A percentile compares a stretch with the other conserved stretches of the same genome.
Evolutionary conservation across 2,113 vertebrate genomes (phyloP).

Genomic region (Barbus barbus): DNA sequence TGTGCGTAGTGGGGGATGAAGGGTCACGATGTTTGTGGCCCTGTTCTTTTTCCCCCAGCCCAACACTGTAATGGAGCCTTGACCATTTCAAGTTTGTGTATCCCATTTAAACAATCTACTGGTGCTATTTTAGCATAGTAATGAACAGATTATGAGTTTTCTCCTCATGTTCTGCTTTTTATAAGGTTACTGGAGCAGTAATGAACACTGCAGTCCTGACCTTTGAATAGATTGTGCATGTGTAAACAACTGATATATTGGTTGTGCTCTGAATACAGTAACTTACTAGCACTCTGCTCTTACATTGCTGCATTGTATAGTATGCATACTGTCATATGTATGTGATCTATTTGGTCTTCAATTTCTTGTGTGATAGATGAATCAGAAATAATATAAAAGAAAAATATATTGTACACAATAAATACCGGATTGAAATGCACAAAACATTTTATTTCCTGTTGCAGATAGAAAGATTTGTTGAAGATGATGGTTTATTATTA

Average conservation of each 20-base stretch:
- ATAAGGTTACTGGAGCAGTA: not conserved
- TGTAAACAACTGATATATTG: not conserved
- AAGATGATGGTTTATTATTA: not conserved
- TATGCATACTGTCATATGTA: not conserved
- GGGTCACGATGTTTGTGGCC: not conserved
- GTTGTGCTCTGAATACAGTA: not conserved
- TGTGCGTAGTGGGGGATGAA: not conserved
- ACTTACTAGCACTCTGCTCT: not conserved
- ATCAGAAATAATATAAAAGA: not conserved
- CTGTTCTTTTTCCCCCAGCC: not conserved
- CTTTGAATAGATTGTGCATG: not conserved
- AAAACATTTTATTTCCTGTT: not conserved
- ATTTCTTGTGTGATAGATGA: not conserved
- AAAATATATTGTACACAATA: too few species aligned
- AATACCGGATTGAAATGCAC: not conserved
- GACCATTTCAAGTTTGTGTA: slow-evolving; percentile 15
- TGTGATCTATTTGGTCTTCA: not conserved
- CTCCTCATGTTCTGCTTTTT: not conserved
- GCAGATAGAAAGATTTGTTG: not conserved
- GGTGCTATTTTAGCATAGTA: slow-evolving; percentile 24
- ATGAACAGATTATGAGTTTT: slow-evolving; percentile 33
- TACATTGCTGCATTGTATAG: not conserved
- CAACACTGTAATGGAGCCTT: not conserved
- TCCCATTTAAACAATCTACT: not conserved
- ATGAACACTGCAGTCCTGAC: not conserved